Evolutionary conservation across 2,888 invertebrate genomes (phyloP), one percentile per base, ranked within the genome.

Genomic region (Xanthia icteritia): DNA sequence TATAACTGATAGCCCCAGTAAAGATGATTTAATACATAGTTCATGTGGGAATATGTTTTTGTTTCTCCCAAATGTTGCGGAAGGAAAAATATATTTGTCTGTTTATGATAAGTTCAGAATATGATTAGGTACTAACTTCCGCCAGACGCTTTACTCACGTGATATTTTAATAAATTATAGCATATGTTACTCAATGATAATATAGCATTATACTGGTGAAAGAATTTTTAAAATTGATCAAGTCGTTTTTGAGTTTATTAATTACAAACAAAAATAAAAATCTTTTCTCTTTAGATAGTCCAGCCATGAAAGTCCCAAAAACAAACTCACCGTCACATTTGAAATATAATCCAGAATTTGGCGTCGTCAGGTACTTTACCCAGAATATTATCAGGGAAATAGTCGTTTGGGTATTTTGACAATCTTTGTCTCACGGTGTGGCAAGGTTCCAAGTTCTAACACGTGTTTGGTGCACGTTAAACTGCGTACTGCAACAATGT

Each of bases 391-490:
- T 54, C 77, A 54, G 60, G 66, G 77, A 72, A 83, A 51, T 60
- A 39, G 42, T 56, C 70, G 70, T 77, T 67, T 64, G 78, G 64
- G 56, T 78, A 82, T 83, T 84, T 83, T 78, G 70, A 73, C 70
- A 83, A 73, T 71, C 73, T 78, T 86, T 68, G 83, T 84, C 64
- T 73, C 73, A 64, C 27, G 56, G 0, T 45, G 58, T 84, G 83
- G 83, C 83, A 8, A 20, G 1, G n/a, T 31, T 82, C 83, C 86
- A 86, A 61, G 13, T 58, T 6, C 9, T 20, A 66, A 73, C 83
- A 86, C 75, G 83, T 78, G 75, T 68, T 67, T 61, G 56, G 69
- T 73, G 73, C 64, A 75, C 69, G 56, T 73, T 60, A 56, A 39
- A 82, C 54, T 75, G 31, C 65, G 72, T 67, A 64, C n/a, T 82